A percentile compares a stretch with the other conserved stretches of the same genome.
Conservation (phyloP, 2,113 vertebrate species). For the Tetrax tetrax region DNA sequence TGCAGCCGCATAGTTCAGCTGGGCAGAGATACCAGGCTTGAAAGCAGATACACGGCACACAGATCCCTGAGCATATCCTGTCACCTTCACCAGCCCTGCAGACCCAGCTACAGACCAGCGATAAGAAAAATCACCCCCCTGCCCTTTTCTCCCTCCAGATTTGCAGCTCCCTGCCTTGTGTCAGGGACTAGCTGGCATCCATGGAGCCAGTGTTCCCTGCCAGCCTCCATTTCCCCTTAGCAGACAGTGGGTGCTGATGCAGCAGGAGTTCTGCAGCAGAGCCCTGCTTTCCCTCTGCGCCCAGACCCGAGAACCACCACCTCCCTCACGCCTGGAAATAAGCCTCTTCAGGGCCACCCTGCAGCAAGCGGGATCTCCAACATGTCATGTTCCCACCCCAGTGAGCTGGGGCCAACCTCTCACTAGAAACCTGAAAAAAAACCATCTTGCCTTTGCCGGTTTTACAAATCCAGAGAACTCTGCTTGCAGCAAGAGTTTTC, state of each 20-base stretch:
- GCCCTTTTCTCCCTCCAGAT: background rate
- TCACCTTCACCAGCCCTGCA: background rate
- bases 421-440: background rate
- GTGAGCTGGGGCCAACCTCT: background rate
- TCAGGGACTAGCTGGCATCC: background rate
- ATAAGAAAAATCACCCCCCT: accelerated
- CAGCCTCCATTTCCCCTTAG: background rate
- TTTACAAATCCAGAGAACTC: background rate
- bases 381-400: accelerated
- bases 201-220: background rate
- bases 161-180: background rate
- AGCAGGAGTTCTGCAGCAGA: background rate
- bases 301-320: accelerated
- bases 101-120: background rate
- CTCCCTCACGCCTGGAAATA: background rate
- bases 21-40: background rate
- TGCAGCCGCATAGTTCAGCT: accelerated
- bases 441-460: background rate
- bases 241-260: background rate
- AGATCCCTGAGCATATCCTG: background rate
- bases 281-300: background rate
- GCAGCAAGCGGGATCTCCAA: background rate
- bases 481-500: background rate
- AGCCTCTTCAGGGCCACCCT: background rate
- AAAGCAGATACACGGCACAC: accelerated